Percentiles rank a stretch among this genome's conserved stretches.
Conservation (phyloP, 1,140 invertebrate species). For the Hormaphis cornu region DNA sequence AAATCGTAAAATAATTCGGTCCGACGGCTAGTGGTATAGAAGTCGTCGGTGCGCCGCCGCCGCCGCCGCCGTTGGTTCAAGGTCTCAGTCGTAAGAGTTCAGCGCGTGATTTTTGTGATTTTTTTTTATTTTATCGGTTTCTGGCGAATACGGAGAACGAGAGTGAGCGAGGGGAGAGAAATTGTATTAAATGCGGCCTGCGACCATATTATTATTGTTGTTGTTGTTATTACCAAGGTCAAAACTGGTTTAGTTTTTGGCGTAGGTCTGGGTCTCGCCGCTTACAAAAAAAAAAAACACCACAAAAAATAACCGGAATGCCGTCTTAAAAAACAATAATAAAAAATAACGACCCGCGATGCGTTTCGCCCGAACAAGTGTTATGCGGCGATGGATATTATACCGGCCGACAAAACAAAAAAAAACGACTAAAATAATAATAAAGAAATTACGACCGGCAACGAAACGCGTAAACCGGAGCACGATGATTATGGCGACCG, state of each 20-base stretch:
- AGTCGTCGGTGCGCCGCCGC: slow-evolving; percentile 20
- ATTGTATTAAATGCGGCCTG: slow-evolving; percentile 12
- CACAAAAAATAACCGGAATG: slow-evolving; percentile 20
- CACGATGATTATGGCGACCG: slow-evolving; percentile 3
- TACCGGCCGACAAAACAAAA: background rate
- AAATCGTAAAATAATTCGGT: slow-evolving; percentile 29
- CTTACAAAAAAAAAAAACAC: background rate
- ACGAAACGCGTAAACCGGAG: background rate
- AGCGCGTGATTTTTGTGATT: background rate
- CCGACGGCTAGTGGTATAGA: slow-evolving; percentile 12
- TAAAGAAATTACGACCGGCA: slow-evolving; percentile 3
- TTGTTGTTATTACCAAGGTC: too few species aligned
- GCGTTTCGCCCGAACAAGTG: too few species aligned
- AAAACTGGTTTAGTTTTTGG: slow-evolving; percentile 22
- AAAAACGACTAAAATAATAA: background rate
- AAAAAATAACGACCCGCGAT: too few species aligned
- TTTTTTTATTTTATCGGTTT: slow-evolving; percentile 16
- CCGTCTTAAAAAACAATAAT: background rate
- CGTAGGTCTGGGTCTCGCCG: slow-evolving; percentile 29
- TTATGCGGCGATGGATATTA: too few species aligned
- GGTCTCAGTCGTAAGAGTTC: background rate
- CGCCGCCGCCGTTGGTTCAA: background rate
- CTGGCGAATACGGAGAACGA: background rate
- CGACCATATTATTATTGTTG: too few species aligned
- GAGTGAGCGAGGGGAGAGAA: background rate